Evolutionary conservation across 2,113 vertebrate species (phyloP).

Genomic region (Catagonus wagneri): DNA sequence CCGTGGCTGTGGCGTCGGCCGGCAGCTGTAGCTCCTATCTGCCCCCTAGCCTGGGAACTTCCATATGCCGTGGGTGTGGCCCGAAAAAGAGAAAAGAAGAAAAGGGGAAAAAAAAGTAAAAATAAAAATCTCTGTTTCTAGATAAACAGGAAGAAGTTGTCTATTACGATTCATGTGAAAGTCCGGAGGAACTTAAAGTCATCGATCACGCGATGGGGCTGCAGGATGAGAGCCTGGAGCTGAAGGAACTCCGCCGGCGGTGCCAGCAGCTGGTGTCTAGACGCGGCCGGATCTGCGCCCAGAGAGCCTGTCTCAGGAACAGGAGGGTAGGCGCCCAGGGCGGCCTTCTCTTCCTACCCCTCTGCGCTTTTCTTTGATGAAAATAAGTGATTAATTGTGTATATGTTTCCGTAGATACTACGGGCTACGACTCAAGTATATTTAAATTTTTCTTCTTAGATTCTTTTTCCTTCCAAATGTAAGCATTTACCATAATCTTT

Average conservation of each 20-base stretch:
- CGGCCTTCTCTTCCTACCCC: background rate
- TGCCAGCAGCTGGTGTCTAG: constrained; percentile 92
- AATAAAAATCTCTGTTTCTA: constrained; percentile 82
- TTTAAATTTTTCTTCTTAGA: background rate
- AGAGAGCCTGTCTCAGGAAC: constrained; percentile 94
- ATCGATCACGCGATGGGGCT: constrained; percentile 77
- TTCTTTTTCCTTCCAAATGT: constrained; percentile 1
- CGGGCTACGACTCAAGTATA: background rate
- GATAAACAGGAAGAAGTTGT: constrained; percentile 97
- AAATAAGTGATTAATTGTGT: background rate
- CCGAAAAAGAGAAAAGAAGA: too few relatives aligned
- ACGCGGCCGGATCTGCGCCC: constrained; percentile 92
- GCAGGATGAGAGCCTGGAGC: constrained; percentile 76
- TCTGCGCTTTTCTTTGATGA: background rate
- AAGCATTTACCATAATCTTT: constrained; percentile 3
- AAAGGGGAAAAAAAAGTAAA: too few relatives aligned
- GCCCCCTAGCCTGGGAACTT: too few relatives aligned
- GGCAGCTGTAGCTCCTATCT: too few relatives aligned
- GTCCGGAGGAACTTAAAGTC: constrained; percentile 92
- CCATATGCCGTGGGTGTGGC: too few relatives aligned
- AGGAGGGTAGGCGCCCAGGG: constrained; percentile 90
- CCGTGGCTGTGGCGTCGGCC: too few relatives aligned
- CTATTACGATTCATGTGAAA: constrained; percentile 97
- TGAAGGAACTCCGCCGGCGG: constrained; percentile 87
- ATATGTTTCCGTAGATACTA: background rate